These are phyloP conservation scores for Mallotus villosus DNA, from an alignment of 2,797 vertebrate species.

Conservation along the genomic window DNA sequence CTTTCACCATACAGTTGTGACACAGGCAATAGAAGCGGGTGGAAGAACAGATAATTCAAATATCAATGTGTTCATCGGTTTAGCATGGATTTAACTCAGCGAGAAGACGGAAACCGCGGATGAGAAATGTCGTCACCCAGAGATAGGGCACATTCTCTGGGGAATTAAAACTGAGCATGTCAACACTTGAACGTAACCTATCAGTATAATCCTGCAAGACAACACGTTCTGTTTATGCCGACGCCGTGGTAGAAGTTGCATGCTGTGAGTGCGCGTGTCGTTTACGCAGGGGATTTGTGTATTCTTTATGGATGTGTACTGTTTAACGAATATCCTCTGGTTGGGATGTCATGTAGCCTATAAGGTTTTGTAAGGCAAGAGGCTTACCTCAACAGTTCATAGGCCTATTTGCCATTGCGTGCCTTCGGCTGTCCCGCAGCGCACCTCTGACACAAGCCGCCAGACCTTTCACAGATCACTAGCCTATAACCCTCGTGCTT, in stretches of 20 bases:
- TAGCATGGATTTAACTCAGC: constrained; percentile 48
- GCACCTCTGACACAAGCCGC: background rate
- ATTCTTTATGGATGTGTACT: constrained; percentile 20
- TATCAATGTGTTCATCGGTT: constrained; percentile 53
- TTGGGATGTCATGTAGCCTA: background rate
- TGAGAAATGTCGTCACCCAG: constrained; percentile 30
- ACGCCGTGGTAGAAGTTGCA: background rate
- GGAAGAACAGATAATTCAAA: constrained; percentile 48
- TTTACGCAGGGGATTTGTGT: constrained; percentile 3
- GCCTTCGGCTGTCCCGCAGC: constrained; percentile 7
- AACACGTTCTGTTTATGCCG: background rate
- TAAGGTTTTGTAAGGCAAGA: background rate
- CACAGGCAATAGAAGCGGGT: constrained; percentile 11
- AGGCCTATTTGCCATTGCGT: background rate
- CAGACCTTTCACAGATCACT: background rate
- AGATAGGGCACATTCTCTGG: constrained; percentile 27
- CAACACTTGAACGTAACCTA: background rate
- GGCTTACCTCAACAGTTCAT: constrained; percentile 6
- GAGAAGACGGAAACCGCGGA: constrained; percentile 27
- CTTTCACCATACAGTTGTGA: background rate
- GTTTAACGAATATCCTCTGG: background rate
- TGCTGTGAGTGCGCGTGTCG: background rate
- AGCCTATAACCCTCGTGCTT: background rate
- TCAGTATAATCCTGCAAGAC: background rate
- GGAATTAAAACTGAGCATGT: background rate